phyloP scores from a whole-genome alignment of 2,797 vertebrate genomes.

The Stomatorhinus walkeri region DNA sequence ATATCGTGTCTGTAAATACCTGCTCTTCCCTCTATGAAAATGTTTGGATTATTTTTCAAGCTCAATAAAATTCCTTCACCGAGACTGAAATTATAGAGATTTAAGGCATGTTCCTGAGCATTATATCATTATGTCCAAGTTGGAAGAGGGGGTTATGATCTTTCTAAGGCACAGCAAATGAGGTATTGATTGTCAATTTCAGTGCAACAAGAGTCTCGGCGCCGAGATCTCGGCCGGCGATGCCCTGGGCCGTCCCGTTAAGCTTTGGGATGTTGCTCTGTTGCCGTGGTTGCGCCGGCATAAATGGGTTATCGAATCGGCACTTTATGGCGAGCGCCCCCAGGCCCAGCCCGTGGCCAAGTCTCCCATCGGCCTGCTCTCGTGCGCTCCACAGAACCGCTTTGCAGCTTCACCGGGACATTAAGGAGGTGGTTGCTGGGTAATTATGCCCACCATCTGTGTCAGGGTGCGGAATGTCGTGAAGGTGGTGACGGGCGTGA shows the following conservation, averaged over 20 bases:
- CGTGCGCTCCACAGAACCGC: neutral
- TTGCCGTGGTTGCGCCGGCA: neutral
- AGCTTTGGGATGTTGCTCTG: neutral
- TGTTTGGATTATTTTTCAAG: slow-evolving; percentile 17
- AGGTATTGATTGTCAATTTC: slow-evolving; percentile 18
- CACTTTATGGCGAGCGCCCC: neutral
- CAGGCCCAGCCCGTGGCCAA: neutral
- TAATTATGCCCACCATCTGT: neutral
- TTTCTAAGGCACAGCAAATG: neutral
- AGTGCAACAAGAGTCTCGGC: neutral
- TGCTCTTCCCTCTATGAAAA: neutral
- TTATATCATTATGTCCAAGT: neutral
- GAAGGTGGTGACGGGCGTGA: neutral
- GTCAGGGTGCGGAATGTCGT: neutral
- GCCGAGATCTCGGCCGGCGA: neutral
- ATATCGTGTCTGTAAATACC: neutral
- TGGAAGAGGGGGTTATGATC: neutral
- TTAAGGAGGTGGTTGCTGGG: neutral
- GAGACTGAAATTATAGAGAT: neutral
- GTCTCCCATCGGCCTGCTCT: neutral
- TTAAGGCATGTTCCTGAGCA: neutral
- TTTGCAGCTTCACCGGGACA: neutral
- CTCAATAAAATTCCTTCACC: slow-evolving; percentile 12
- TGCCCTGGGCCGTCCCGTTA: neutral
- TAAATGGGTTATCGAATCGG: neutral